Percentiles rank a stretch among this genome's conserved stretches.
Evolutionary conservation across 2,113 vertebrate genomes (phyloP).

Genomic region (Coryphaenoides rupestris): DNA sequence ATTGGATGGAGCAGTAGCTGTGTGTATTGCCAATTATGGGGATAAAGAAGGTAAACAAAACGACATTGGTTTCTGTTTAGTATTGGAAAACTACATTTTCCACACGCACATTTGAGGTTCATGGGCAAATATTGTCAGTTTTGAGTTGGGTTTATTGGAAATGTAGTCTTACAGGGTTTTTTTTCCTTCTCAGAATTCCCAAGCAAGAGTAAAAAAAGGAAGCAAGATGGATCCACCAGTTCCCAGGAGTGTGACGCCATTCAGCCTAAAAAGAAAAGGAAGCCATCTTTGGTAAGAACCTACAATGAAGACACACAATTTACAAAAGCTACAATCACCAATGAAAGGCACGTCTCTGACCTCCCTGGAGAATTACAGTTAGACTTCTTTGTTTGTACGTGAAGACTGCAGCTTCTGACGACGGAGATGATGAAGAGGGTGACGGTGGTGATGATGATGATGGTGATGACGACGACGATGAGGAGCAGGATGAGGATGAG

Average conservation of each 20-base stretch:
- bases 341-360: no score
- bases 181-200: constrained; percentile 14
- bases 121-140: neutral
- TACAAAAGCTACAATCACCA: no score
- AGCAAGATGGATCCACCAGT: constrained; percentile 62
- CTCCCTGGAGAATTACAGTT: no score
- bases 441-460: neutral
- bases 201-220: constrained; percentile 76
- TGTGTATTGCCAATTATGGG: constrained; percentile 69
- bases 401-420: neutral
- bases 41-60: constrained; percentile 71
- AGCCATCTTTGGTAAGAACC: constrained; percentile 67
- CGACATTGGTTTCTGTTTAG: no score
- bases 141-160: neutral
- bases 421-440: neutral
- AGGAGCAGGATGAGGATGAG: constrained; percentile 19
- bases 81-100: no score
- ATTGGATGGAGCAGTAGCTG: constrained; percentile 81
- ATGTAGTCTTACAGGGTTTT: neutral
- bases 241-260: constrained; percentile 52
- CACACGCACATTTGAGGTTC: no score
- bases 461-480: constrained; percentile 32
- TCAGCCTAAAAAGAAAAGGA: constrained; percentile 74
- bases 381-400: neutral
- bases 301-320: neutral